Base-by-base conservation (phyloP, 2,797 vertebrate genomes). In the Tenualosa ilisha region DNA sequence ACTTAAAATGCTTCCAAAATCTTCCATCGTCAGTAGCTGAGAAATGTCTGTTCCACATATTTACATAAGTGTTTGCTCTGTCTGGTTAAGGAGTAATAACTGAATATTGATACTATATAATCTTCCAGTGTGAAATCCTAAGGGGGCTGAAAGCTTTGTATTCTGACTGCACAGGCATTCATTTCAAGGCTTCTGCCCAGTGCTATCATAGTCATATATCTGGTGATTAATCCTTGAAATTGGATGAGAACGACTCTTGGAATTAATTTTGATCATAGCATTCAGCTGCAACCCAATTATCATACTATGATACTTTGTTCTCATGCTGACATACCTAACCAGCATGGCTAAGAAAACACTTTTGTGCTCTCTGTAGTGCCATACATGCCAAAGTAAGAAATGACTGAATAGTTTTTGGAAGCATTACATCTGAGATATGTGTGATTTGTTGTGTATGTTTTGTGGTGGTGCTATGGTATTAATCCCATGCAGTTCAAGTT, bases 211-310 rank as follows among this genome's bases (percentile, higher is more conserved):
- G 72, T 22, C 72, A 79, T 79, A 91, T 91, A 91, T 91, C 88
- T 89, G 82, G 83, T 88, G 81, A 91, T 89, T 89, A 88, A 90
- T 92, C 54, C n/a, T 88, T 90, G 49, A 88, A 87, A 87, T 85
- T 51, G 24, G 81, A 65, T 50, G 6, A 17, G 53, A 88, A 90
- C 72, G 72, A 79, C 40, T 79, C 72, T 79, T 6, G 37, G 72
- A 79, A 79, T 91, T 15, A 81, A 90, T 79, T 91, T 85, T 65
- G 43, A 87, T 86, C 83, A 72, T 81, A 90, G 82, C 83, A 15
- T 83, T 86, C 63, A 81, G 86, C 24, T 88, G 72, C 53, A 20
- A 17, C 72, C 86, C 87, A 49, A 87, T 89, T 84, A 85, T 53
- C 88, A 89, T 88, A 86, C 85, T 63, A 20, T 79, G 72, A 9